Evolutionary conservation across 2,797 vertebrate genomes (phyloP), one percentile per base, ranked within the genome.

Genomic region (Corythornis leucogaster): DNA sequence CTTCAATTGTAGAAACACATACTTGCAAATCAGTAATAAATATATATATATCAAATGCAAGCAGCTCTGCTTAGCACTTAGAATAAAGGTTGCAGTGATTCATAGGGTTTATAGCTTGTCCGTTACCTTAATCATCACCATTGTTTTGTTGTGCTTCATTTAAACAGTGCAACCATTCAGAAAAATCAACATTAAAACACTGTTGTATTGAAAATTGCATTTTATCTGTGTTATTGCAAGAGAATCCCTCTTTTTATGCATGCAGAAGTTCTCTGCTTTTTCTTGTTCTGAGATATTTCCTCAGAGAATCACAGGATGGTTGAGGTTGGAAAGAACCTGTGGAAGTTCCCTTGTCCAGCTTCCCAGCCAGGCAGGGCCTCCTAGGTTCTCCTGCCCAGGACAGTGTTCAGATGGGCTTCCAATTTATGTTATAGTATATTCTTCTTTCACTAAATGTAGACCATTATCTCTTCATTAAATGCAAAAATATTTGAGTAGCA

Each of bases 401-500:
- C 18, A 22, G 2, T 20, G 4, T 63, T 63, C 25, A 69, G 30
- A 80, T 18, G 35, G 2, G 6, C 68, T 93, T 66, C 51, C 51
- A 76, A 8, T 13, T 18, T 80, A 1, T 24, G 8, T 58, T 24
- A 22, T 26, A 7, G 8, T 67, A 4, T 8, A 16, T 11, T 51
- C 7, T 26, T 78, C 78, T 76, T 45, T 61, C 15, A 28, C 46
- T 69, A 46, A 17, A 66, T 40, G 7, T 43, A 19, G n/a, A 28
- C 7, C 3, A 8, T 50, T 45, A 53, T 30, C 6, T 51, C 20
- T 21, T 79, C 50, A 12, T 43, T 82, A 69, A 94, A 91, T 78
- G 53, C 76, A 73, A 62, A 91, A 67, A 14, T 93, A n/a, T 57
- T 80, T 95, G 51, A 93, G 54, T 46, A 64, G 42, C 70, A 31